Conservation (phyloP, 2,113 vertebrate species). For the Plecturocebus donacophilus region DNA sequence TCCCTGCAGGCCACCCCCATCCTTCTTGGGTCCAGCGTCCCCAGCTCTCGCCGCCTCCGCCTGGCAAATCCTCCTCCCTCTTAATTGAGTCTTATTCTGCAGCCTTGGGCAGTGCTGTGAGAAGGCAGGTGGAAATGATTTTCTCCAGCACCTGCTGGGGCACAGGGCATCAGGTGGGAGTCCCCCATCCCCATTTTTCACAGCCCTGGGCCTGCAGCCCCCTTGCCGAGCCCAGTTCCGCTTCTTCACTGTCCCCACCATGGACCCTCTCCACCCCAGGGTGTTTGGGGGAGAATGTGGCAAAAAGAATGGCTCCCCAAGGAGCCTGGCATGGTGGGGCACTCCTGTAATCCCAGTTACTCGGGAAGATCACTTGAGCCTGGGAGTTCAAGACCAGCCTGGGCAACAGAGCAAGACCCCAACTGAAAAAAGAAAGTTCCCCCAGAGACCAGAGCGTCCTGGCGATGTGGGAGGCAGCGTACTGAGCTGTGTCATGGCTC, state of each 20-base stretch:
- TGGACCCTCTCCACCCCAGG: too few species aligned
- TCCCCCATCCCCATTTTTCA: accelerated
- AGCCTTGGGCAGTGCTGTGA: neutral
- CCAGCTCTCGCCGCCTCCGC: neutral
- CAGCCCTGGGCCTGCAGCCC: neutral
- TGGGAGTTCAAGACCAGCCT: neutral
- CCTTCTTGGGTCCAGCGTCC: neutral
- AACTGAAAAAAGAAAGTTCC: neutral
- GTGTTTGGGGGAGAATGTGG: neutral
- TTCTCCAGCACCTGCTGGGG: neutral
- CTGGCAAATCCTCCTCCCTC: conserved; percentile 36
- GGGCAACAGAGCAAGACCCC: neutral
- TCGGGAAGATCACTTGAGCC: neutral
- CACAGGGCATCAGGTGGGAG: neutral
- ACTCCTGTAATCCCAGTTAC: neutral
- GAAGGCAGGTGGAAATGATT: conserved; percentile 31
- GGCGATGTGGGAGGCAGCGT: neutral
- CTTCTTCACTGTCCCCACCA: neutral
- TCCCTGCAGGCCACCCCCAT: neutral
- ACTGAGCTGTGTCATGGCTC: neutral
- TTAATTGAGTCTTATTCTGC: conserved; percentile 65
- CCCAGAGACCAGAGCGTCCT: neutral
- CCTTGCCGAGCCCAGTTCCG: accelerated
- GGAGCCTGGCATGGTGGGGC: neutral
- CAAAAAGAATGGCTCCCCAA: neutral